Conservation (phyloP, 2,888 invertebrate species). For the Andrena praecox region DNA sequence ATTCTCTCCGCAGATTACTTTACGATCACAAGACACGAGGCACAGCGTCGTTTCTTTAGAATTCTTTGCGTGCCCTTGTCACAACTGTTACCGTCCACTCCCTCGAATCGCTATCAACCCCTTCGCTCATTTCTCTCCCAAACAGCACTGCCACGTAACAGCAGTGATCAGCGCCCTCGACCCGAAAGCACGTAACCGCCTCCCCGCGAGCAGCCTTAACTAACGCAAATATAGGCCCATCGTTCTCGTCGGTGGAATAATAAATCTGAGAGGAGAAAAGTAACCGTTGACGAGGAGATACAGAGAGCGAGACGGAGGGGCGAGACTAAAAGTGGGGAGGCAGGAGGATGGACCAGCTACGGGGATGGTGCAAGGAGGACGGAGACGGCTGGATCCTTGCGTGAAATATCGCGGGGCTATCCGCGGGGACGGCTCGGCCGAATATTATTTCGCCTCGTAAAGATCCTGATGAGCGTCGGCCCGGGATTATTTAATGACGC, state of each 20-base stretch:
- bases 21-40: neutral
- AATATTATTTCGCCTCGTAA: slow-evolving; percentile 81
- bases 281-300: neutral
- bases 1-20: slow-evolving; percentile 4
- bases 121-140: no score
- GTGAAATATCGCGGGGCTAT: slow-evolving; percentile 70
- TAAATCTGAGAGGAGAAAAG: slow-evolving; percentile 5
- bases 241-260: slow-evolving; percentile 26
- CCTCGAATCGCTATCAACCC: no score
- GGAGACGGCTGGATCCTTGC: slow-evolving; percentile 61
- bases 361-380: neutral
- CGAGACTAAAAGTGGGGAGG: neutral
- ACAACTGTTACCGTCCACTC: no score
- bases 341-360: neutral
- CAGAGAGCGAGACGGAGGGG: slow-evolving; percentile 5
- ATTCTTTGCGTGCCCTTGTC: no score
- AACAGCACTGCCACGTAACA: no score
- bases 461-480: slow-evolving; percentile 81
- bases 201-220: neutral
- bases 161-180: no score
- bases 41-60: neutral
- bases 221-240: slow-evolving; percentile 34
- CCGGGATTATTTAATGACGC: slow-evolving; percentile 82
- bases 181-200: no score
- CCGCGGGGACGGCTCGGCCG: slow-evolving; percentile 68